phyloP scores from a whole-genome alignment of 2,113 vertebrate genomes.

The Calidris pugnax region DNA sequence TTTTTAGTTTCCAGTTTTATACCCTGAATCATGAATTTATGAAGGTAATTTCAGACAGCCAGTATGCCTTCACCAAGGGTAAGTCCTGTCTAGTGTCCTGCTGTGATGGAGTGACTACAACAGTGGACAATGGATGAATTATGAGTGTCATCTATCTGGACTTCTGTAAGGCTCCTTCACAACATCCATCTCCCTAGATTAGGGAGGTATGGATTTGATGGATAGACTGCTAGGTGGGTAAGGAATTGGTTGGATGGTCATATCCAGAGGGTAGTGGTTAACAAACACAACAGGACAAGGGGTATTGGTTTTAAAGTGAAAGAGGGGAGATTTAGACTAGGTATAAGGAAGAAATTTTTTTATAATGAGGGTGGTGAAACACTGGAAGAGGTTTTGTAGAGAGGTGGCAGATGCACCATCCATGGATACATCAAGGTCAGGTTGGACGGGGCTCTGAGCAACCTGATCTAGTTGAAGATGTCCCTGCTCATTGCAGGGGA shows the following conservation, averaged over 20 bases:
- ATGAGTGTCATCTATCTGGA: background rate
- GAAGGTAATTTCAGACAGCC: background rate
- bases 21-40: background rate
- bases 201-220: background rate
- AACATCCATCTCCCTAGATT: background rate
- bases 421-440: background rate
- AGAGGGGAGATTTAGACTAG: background rate
- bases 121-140: background rate
- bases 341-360: background rate
- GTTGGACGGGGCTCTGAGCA: background rate
- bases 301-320: background rate
- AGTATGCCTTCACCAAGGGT: background rate
- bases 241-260: background rate
- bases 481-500: background rate
- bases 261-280: background rate
- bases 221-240: background rate
- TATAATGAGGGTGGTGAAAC: background rate
- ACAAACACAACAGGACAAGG: background rate
- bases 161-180: background rate
- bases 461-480: background rate
- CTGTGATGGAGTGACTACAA: background rate
- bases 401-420: background rate
- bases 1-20: background rate
- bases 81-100: background rate
- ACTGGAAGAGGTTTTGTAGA: background rate